These are phyloP conservation scores for Scylla paramamosain DNA, from an alignment of 1,140 invertebrate species.

Conservation along the genomic window DNA sequence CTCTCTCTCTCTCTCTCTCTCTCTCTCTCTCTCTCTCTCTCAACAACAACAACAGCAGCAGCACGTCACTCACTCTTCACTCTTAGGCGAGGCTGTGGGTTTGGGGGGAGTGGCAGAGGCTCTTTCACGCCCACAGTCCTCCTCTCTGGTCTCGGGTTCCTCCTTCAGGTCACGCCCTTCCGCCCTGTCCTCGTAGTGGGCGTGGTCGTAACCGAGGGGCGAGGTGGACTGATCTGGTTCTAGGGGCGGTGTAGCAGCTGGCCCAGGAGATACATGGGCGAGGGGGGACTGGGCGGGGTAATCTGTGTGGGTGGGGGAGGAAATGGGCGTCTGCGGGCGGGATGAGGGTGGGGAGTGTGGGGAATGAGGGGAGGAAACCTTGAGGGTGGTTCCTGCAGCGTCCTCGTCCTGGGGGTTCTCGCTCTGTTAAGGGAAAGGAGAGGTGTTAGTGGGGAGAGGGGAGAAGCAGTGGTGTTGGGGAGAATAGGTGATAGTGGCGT, in stretches of 20 bases:
- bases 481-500: too few species aligned
- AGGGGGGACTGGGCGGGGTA: constrained; percentile 60
- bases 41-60: background rate
- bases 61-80: constrained; percentile 45
- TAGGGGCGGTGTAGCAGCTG: background rate
- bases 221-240: constrained; percentile 49
- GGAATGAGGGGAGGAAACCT: constrained; percentile 41
- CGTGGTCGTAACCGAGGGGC: constrained; percentile 39
- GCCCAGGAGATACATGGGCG: background rate
- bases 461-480: too few species aligned
- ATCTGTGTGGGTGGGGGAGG: constrained; percentile 48
- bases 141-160: constrained; percentile 3
- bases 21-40: constrained; percentile 44
- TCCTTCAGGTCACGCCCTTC: background rate
- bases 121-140: constrained; percentile 25
- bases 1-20: constrained; percentile 40
- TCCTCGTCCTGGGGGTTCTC: constrained; percentile 41
- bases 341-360: constrained; percentile 27
- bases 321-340: constrained; percentile 54
- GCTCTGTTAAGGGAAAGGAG: background rate
- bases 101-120: constrained; percentile 31
- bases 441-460: too few species aligned
- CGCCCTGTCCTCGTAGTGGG: constrained; percentile 34
- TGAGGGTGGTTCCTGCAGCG: constrained; percentile 2
- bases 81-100: constrained; percentile 46